Conservation (phyloP, 2,888 invertebrate genomes). For the Imbricaverruca yamaguchii region DNA sequence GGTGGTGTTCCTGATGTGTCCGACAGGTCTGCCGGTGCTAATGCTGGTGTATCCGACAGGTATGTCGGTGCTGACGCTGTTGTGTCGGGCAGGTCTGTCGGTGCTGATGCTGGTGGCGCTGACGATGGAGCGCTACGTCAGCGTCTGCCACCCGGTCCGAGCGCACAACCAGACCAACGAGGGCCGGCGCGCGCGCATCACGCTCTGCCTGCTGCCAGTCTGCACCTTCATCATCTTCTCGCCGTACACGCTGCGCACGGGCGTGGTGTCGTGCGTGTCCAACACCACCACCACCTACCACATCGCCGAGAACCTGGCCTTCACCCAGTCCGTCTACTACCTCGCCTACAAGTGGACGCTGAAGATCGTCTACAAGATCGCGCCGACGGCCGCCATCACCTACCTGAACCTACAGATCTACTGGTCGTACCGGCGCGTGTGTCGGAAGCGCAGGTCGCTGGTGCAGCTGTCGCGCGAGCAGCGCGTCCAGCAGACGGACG, state of each 20-base stretch:
- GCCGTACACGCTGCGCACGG: conserved; percentile 58
- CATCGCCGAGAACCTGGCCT: conserved; percentile 48
- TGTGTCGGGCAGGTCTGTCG: conserved; percentile 53
- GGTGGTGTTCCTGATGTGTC: not conserved
- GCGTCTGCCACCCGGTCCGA: conserved; percentile 64
- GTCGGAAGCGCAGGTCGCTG: conserved; percentile 57
- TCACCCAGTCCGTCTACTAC: conserved; percentile 49
- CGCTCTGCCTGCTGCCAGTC: conserved; percentile 56
- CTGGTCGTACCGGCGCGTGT: conserved; percentile 57
- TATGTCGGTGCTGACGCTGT: conserved; percentile 21
- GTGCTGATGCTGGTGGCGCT: conserved; percentile 66
- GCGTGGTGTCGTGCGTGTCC: conserved; percentile 50
- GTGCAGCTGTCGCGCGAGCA: conserved; percentile 49
- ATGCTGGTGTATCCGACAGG: not conserved
- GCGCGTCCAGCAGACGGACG: conserved; percentile 58
- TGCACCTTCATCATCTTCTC: conserved; percentile 59
- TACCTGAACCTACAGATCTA: conserved; percentile 58
- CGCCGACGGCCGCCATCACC: conserved; percentile 58
- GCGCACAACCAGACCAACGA: conserved; percentile 58
- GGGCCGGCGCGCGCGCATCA: conserved; percentile 49
- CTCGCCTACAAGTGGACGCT: conserved; percentile 55
- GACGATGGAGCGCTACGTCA: conserved; percentile 64
- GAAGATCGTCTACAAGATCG: conserved; percentile 58
- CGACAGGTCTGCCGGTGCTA: not conserved
- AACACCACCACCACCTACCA: conserved; percentile 48